A percentile compares a stretch with the other conserved stretches of the same genome.
phyloP scores from a whole-genome alignment of 2,888 invertebrate genomes.

The Frankliniella fusca region DNA sequence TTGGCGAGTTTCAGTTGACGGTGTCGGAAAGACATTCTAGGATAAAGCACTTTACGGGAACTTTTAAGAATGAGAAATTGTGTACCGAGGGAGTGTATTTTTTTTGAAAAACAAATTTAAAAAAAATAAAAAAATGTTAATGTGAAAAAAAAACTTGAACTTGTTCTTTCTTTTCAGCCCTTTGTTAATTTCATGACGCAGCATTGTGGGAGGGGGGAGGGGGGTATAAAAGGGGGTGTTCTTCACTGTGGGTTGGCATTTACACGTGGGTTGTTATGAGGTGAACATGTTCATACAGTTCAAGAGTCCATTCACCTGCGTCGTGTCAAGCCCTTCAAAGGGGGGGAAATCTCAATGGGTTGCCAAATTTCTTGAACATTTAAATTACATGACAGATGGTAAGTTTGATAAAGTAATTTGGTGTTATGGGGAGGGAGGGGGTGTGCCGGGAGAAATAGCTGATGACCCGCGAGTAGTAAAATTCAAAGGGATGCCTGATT shows the following conservation, averaged over 20 bases:
- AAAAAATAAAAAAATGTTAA: no score
- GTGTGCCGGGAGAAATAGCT: not conserved
- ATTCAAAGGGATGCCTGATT: not conserved
- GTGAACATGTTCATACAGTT: not conserved
- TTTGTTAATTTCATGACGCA: no score
- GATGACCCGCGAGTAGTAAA: not conserved
- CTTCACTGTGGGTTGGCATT: not conserved
- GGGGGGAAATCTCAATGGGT: not conserved
- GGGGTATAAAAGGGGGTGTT: not conserved
- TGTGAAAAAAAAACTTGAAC: no score
- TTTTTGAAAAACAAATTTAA: no score
- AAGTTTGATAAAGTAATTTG: not conserved
- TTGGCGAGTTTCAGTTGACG: no score
- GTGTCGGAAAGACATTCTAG: no score
- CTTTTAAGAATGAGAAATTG: no score
- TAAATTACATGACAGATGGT: not conserved
- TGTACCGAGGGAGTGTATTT: no score
- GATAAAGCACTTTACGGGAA: no score
- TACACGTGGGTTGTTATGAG: not conserved
- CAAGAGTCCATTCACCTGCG: not conserved
- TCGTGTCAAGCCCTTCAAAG: not conserved
- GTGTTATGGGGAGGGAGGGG: not conserved
- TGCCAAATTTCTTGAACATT: not conserved
- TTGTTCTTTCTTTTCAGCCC: no score
- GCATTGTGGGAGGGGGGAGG: not conserved